phyloP scores from a whole-genome alignment of 2,888 invertebrate genomes.

The Zygothrica quintamaculata region DNA sequence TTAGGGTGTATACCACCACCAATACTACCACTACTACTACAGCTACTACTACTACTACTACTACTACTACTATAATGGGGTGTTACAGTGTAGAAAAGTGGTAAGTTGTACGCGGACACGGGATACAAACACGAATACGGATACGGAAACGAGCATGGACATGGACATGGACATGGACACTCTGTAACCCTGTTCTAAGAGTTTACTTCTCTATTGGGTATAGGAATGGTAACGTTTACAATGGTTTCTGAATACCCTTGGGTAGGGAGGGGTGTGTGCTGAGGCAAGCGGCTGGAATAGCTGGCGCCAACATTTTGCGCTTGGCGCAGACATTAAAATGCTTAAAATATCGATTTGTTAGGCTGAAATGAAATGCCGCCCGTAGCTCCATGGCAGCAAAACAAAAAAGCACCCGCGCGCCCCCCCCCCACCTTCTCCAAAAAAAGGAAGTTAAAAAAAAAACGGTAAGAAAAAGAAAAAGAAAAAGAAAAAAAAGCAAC shows the following conservation, averaged over 20 bases:
- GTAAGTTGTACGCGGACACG: neutral
- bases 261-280: neutral
- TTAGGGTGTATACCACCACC: conserved; percentile 23
- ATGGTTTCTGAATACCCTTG: too few relatives aligned
- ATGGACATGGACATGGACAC: conserved; percentile 49
- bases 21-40: neutral
- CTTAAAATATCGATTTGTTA: conserved; percentile 77
- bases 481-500: conserved; percentile 68
- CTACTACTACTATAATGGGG: neutral
- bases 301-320: conserved; percentile 77
- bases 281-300: neutral
- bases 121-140: conserved; percentile 22
- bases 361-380: conserved; percentile 60
- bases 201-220: neutral
- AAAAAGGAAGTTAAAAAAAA: too few relatives aligned
- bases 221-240: too few relatives aligned
- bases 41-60: neutral
- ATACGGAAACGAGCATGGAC: conserved; percentile 41
- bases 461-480: too few relatives aligned
- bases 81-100: conserved; percentile 10
- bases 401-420: too few relatives aligned
- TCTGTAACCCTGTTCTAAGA: neutral
- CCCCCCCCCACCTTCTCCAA: too few relatives aligned
- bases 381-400: conserved; percentile 26
- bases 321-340: conserved; percentile 79